Conservation (phyloP, 2,888 invertebrate genomes). For the Rotaria macrura region DNA sequence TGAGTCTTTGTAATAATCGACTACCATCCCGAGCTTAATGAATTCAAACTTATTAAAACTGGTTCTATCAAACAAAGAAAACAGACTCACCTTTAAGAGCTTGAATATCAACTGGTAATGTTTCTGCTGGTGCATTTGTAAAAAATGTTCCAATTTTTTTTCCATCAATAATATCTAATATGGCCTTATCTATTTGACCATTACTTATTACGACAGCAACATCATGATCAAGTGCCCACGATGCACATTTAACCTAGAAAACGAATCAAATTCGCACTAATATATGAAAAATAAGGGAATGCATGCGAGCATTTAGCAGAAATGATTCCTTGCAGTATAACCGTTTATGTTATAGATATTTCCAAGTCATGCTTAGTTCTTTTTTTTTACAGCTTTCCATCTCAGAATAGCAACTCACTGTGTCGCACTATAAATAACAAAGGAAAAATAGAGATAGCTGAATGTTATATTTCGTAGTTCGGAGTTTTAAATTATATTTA, state of each 20-base stretch:
- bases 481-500: too few relatives aligned
- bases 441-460: too few relatives aligned
- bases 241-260: conserved; percentile 71
- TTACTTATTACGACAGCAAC: conserved; percentile 3
- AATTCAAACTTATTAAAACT: background rate
- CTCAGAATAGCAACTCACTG: too few relatives aligned
- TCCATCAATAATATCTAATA: conserved; percentile 74
- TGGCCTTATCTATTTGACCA: background rate
- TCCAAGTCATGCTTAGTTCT: too few relatives aligned
- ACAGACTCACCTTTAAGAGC: background rate
- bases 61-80: background rate
- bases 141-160: conserved; percentile 93
- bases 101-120: conserved; percentile 22
- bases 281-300: too few relatives aligned
- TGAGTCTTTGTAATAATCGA: conserved; percentile 66
- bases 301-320: too few relatives aligned
- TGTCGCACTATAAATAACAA: too few relatives aligned
- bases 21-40: conserved; percentile 75
- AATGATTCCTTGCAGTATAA: too few relatives aligned
- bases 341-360: too few relatives aligned
- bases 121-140: conserved; percentile 55
- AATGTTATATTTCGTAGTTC: too few relatives aligned
- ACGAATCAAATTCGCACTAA: background rate
- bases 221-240: conserved; percentile 4
- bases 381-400: too few relatives aligned